A percentile compares a stretch with the other conserved stretches of the same genome.
phyloP scores from a whole-genome alignment of 2,888 invertebrate species.

The Nebria salina region DNA sequence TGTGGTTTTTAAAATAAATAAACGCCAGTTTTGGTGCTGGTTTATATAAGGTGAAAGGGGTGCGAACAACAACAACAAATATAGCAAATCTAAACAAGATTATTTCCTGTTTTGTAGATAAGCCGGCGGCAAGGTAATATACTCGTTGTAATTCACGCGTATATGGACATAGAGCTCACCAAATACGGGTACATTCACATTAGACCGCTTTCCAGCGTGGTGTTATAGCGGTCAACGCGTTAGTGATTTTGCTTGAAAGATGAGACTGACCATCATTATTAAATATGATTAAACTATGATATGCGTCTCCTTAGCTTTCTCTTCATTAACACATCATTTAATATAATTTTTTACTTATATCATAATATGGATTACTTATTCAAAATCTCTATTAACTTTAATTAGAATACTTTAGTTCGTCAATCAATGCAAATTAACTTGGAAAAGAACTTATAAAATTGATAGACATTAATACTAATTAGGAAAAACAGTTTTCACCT shows the following conservation, averaged over 20 bases:
- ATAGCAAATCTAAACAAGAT: not conserved
- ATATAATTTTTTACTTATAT: not conserved
- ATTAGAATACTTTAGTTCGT: not conserved
- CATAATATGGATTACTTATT: not conserved
- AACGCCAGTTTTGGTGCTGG: not conserved
- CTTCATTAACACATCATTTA: not conserved
- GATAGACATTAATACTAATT: not conserved
- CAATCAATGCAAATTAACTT: not conserved
- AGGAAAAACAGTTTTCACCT: not conserved
- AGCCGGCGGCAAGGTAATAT: conserved; percentile 3
- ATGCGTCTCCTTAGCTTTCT: not conserved
- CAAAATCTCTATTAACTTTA: not conserved
- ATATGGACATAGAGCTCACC: not conserved
- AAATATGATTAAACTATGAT: not conserved
- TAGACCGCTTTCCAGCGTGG: not conserved
- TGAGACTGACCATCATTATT: not conserved
- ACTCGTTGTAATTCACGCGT: not conserved
- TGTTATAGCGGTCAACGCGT: not conserved
- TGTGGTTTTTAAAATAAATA: not conserved
- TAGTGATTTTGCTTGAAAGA: not conserved
- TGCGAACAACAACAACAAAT: not conserved
- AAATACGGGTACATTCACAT: not conserved
- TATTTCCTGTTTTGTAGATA: conserved; percentile 2
- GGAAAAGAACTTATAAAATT: not conserved
- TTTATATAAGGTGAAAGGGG: conserved; percentile 33